phyloP scores from a whole-genome alignment of 2,888 invertebrate species.

The Craniophora ligustri region DNA sequence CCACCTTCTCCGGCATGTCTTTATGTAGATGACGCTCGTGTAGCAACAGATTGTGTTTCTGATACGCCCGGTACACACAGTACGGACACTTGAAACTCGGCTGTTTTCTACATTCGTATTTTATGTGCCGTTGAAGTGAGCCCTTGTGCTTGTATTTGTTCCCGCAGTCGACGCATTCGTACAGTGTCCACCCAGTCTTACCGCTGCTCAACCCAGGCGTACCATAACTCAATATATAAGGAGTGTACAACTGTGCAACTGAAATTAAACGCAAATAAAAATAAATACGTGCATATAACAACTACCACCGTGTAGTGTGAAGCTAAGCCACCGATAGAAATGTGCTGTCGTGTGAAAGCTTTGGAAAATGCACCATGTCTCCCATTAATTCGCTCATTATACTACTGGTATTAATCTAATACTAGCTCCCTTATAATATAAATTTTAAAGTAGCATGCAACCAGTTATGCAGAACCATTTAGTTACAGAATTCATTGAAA shows the following conservation, averaged over 20 bases:
- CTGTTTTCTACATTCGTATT: constrained; percentile 92
- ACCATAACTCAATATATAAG: constrained; percentile 88
- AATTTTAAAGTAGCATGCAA: constrained; percentile 74
- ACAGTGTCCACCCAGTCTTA: constrained; percentile 84
- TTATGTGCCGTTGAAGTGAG: constrained; percentile 92
- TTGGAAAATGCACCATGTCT: constrained; percentile 88
- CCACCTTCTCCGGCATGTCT: constrained; percentile 87
- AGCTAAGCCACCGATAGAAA: constrained; percentile 80
- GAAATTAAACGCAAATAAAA: constrained; percentile 87
- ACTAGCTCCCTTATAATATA: constrained; percentile 62
- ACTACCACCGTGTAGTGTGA: constrained; percentile 76
- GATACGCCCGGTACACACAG: constrained; percentile 91
- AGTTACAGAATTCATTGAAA: constrained; percentile 53
- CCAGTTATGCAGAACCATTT: constrained; percentile 59
- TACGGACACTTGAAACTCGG: constrained; percentile 92
- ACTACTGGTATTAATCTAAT: constrained; percentile 66
- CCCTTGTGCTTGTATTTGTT: constrained; percentile 95
- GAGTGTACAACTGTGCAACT: constrained; percentile 88
- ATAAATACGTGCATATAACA: constrained; percentile 84
- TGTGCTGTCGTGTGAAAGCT: constrained; percentile 80
- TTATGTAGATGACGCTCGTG: constrained; percentile 87
- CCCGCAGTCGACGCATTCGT: constrained; percentile 92
- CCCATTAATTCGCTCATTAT: constrained; percentile 82
- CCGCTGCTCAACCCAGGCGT: constrained; percentile 80
- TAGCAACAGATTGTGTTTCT: constrained; percentile 89